Evolutionary conservation across 2,113 vertebrate species (phyloP), one percentile per base, ranked within the genome.

Genomic region (Myrmecophaga tridactyla): DNA sequence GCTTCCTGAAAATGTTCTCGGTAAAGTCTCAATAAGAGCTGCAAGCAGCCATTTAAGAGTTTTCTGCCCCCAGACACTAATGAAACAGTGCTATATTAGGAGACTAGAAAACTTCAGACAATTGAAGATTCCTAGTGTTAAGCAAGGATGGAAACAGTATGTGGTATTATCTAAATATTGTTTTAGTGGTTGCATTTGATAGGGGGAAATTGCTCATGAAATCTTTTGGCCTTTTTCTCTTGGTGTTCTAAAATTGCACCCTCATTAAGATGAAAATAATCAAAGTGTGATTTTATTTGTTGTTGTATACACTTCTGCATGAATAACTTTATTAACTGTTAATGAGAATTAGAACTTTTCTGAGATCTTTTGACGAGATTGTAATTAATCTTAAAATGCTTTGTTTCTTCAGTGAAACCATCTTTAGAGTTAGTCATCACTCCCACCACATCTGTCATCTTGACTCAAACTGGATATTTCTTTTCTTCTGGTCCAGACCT

Each of bases 361-460:
- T 98, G 98, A 97, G 98, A 94, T 98, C 98, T 98, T 98, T 98
- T 94, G 95, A 94, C 93, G 98, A 98, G 96, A 96, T 98, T 97
- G 97, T 86, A 97, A 96, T 97, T 96, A 77, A 96, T 97, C 86
- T 94, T 94, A 94, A 96, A 92, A 97, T 90, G 96, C 96, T 97
- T 97, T 90, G 94, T 39, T 97, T n/a, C n/a, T n/a, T n/a, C n/a
- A n/a, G n/a, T n/a, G n/a, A n/a, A n/a, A n/a, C n/a, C n/a, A n/a
- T n/a, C n/a, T n/a, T n/a, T n/a, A n/a, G n/a, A n/a, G n/a, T n/a
- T n/a, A n/a, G n/a, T n/a, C n/a, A n/a, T n/a, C n/a, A n/a, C n/a
- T n/a, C n/a, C n/a, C n/a, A n/a, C n/a, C n/a, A n/a, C n/a, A n/a
- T n/a, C n/a, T n/a, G n/a, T n/a, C n/a, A n/a, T n/a, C n/a, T n/a